Percentiles rank a stretch among this genome's conserved stretches.
Conservation (phyloP, 2,113 vertebrate species). For the Salvelinus fontinalis region DNA sequence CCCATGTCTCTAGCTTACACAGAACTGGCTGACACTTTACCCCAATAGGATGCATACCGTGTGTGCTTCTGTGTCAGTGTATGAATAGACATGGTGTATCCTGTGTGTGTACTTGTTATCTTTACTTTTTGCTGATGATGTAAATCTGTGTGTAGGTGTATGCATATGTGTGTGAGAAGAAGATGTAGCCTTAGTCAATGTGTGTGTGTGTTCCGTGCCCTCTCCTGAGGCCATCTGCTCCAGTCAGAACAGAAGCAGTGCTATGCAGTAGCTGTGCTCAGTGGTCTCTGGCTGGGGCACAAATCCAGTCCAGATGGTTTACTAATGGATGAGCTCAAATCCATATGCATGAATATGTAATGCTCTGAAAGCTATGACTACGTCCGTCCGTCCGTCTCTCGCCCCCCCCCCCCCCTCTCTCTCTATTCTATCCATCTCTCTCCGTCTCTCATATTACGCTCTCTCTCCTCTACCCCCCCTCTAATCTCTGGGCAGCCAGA, state of each 20-base stretch:
- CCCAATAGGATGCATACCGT: too few relatives aligned
- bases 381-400: neutral
- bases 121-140: too few relatives aligned
- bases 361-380: constrained; percentile 23
- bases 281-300: constrained; percentile 1
- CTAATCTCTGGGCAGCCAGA: too few relatives aligned
- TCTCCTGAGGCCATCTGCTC: constrained; percentile 5
- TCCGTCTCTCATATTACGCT: neutral
- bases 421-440: neutral
- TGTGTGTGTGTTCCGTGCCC: neutral
- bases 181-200: too few relatives aligned
- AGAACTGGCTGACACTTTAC: too few relatives aligned
- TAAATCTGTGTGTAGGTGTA: neutral
- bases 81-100: too few relatives aligned
- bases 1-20: too few relatives aligned
- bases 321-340: constrained; percentile 52
- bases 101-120: too few relatives aligned
- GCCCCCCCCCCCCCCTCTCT: too few relatives aligned
- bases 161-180: neutral
- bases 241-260: neutral
- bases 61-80: constrained; percentile 4
- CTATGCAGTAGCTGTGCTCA: constrained; percentile 14
- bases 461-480: too few relatives aligned
- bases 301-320: constrained; percentile 43
- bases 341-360: constrained; percentile 56